Evolutionary conservation across 2,797 vertebrate species (phyloP).

Genomic region (Halcyon badia): DNA sequence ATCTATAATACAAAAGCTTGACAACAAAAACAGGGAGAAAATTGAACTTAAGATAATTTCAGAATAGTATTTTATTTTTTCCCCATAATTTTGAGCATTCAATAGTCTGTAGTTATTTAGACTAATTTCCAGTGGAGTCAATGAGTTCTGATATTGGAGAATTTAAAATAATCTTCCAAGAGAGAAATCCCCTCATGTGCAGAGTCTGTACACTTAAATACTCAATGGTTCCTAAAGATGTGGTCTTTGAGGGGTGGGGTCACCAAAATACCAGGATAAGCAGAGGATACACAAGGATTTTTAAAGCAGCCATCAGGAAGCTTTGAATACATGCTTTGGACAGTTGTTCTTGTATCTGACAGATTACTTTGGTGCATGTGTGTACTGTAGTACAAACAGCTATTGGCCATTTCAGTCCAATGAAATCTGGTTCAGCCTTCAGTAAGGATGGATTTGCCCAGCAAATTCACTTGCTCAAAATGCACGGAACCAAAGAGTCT

Average conservation of each 20-base stretch:
- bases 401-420: not conserved
- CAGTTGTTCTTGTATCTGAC: not conserved
- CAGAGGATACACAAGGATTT: not conserved
- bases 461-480: not conserved
- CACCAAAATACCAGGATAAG: not conserved
- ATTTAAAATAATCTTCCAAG: not conserved
- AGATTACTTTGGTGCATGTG: not conserved
- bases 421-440: not conserved
- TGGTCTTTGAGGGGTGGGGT: not conserved
- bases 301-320: not conserved
- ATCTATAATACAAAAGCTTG: not conserved
- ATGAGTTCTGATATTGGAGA: not conserved
- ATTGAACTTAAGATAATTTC: not conserved
- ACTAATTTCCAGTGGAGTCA: not conserved
- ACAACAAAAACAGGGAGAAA: not conserved
- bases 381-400: not conserved
- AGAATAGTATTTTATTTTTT: not conserved
- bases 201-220: not conserved
- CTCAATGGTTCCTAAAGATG: not conserved
- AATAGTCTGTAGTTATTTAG: not conserved
- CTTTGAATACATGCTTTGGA: not conserved
- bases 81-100: not conserved
- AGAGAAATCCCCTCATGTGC: not conserved
- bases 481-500: not conserved
- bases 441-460: not conserved